Base-by-base conservation (phyloP, 2,888 invertebrate species). In the Ctenicera cuprea region DNA sequence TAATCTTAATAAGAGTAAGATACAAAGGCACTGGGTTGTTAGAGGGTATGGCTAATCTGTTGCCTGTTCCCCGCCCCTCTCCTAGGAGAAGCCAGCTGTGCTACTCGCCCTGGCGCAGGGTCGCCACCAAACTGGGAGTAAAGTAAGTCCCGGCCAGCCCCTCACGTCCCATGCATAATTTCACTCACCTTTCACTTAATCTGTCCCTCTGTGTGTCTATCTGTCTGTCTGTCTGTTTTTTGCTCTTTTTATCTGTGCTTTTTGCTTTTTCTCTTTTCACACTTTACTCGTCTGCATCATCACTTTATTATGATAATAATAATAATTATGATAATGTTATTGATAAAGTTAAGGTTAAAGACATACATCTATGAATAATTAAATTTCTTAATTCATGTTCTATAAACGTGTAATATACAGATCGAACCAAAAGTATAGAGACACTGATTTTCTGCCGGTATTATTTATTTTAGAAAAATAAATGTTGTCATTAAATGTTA, bases 101-200 rank as follows among this genome's bases (percentile, higher is more conserved):
- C 92, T 94, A 94, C 91, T 94, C 94, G 87, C 96, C 95, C 90
- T 96, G 96, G 96, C 94, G 95, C 87, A 93, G 95, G 89, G 96
- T 96, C 88, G 96, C 96, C 88, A 95, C 94, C 89, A 96, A 95
- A 90, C 94, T 96, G 87, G 95, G 96, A 92, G 95, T 96, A 90
- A 95, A 95, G 95, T 96, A 95, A 95, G 96, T 95, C 87, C 88
- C 87, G 80, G 78, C 80, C 76, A 74, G 84, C 85, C 84, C 83
- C 83, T 78, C 78, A 78, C 80, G 77, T 75, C 76, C 74, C 73
- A 66, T 71, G 76, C 74, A 72, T 71, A 68, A 64, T 74, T 76
- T 71, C 45, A 69, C 66, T 72, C 74, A 69, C 71, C 62, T 67
- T 73, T 73, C 66, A 66, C 69, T 59, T 59, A 41, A 18, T 65